Evolutionary conservation across 2,113 vertebrate species (phyloP).

Genomic region (Cercocebus atys): DNA sequence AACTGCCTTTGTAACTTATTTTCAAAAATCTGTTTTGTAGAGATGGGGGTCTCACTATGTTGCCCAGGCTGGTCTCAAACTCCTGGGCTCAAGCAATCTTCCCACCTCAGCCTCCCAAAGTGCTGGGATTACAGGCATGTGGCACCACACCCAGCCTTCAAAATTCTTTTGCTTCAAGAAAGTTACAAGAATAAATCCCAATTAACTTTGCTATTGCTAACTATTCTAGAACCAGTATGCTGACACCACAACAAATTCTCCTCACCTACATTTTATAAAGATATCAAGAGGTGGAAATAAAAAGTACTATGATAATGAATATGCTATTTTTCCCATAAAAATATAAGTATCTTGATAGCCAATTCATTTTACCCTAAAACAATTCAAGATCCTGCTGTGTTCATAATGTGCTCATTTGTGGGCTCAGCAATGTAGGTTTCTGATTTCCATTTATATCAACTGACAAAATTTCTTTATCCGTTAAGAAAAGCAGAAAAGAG

Average conservation of each 20-base stretch:
- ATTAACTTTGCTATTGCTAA: background rate
- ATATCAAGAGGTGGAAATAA: background rate
- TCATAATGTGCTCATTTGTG: background rate
- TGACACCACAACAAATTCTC: slow-evolving; percentile 21
- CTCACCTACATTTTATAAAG: slow-evolving; percentile 26
- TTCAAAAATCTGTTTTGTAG: background rate
- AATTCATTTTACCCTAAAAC: background rate
- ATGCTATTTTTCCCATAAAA: background rate
- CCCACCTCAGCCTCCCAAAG: too few species aligned
- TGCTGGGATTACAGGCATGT: too few species aligned
- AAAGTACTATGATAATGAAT: background rate
- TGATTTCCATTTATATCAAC: background rate
- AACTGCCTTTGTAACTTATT: background rate
- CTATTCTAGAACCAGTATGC: background rate
- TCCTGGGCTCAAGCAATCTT: too few species aligned
- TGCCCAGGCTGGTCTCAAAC: too few species aligned
- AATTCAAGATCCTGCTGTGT: background rate
- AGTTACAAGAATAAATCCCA: slow-evolving; percentile 3
- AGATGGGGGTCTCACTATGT: too few species aligned
- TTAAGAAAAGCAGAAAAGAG: background rate
- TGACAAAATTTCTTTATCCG: background rate
- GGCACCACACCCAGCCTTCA: too few species aligned
- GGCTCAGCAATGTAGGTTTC: background rate
- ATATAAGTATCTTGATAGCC: background rate
- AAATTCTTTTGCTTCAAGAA: slow-evolving; percentile 17